Conservation (phyloP, 2,113 vertebrate species). For the Oenanthe oenanthe region DNA sequence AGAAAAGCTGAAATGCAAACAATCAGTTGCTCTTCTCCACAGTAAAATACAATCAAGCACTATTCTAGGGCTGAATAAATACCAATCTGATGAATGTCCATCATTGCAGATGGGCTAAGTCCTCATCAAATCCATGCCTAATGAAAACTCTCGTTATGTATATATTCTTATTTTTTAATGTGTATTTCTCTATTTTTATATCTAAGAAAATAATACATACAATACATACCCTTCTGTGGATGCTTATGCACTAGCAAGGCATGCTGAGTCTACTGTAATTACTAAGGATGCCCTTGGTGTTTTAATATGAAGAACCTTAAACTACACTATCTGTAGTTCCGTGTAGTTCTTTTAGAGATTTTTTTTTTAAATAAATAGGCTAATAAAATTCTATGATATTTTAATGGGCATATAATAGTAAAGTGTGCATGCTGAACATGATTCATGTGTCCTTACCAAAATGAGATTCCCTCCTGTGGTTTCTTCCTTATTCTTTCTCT, state of each 20-base stretch:
- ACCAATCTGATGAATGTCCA: background rate
- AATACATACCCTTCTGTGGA: background rate
- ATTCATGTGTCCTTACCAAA: background rate
- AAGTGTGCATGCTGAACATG: fast-evolving
- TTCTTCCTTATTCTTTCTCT: background rate
- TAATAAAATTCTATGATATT: background rate
- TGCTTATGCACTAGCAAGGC: background rate
- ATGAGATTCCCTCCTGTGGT: background rate
- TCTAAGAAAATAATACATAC: background rate
- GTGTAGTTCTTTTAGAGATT: background rate
- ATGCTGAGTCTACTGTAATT: background rate
- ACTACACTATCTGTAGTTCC: background rate
- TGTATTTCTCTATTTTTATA: background rate
- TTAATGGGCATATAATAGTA: background rate
- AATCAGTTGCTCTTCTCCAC: background rate
- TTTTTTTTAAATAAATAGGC: background rate
- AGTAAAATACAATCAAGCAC: background rate
- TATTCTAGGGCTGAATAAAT: background rate
- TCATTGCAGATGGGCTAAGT: background rate
- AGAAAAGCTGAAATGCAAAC: background rate
- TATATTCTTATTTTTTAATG: background rate
- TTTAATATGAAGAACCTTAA: background rate
- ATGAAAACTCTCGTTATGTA: background rate
- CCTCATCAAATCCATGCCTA: background rate
- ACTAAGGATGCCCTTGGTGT: background rate